Base-by-base conservation (phyloP, 2,113 vertebrate genomes). In the Eudyptes chrysolophus region DNA sequence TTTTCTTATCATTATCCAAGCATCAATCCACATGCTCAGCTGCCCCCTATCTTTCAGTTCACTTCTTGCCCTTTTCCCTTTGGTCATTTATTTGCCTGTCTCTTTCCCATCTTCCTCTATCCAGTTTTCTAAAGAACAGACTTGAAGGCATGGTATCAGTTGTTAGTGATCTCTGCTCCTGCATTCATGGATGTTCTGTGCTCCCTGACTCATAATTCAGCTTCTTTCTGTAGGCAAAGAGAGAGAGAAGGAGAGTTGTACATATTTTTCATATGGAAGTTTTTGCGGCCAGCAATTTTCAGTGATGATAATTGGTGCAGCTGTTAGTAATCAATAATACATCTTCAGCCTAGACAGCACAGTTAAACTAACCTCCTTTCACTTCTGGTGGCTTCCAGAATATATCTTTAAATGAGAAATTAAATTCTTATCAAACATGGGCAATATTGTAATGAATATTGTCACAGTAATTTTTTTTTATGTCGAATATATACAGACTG, bases 241-340 rank as follows among this genome's bases (percentile, higher is more conserved):
- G 70, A 69, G 74, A 84, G 58, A n/a, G 22, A 64, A 85, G 34
- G 27, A 76, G 27, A 55, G 10, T 17, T 62, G 77, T 49, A 55
- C 5, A 2, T 66, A 83, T 91, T 95, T 96, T 94, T 95, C 94
- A 87, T 44, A 20, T 15, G 46, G 86, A 96, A 90, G 71, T 30
- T 90, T 71, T 88, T 81, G 74, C 64, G 34, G 72, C 60, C 68
- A 44, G 75, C 80, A 92, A 52, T 91, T 92, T 87, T 95, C 62
- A 75, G 72, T 62, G 20, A 52, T 61, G 74, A 80, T 71, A 95
- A 87, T 68, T 76, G 68, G 22, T 90, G 75, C 76, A 92, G 40
- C 78, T 93, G 54, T 84, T 95, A 46, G 58, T 54, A 92, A 95
- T 87, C 90, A 92, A 90, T 91, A 97, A 77, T 49, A 71, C 27